Conservation (phyloP, 2,797 vertebrate genomes). For the Ceryle rudis region DNA sequence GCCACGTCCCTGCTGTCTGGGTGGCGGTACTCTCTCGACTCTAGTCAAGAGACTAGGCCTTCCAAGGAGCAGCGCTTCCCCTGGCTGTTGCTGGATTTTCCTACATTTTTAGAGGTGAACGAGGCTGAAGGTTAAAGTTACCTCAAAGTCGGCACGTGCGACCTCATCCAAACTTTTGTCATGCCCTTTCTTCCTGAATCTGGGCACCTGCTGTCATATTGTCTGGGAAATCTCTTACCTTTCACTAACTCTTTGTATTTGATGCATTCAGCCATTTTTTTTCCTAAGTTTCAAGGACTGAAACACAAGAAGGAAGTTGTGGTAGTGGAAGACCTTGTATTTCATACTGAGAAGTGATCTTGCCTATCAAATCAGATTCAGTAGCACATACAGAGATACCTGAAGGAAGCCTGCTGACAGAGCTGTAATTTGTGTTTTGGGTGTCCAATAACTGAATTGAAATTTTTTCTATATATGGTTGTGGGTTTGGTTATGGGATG, state of each 20-base stretch:
- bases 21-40: no score
- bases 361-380: not conserved
- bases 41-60: no score
- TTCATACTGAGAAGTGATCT: not conserved
- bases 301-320: not conserved
- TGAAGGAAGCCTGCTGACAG: accelerated
- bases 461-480: not conserved
- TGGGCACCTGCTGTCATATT: no score
- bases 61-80: not conserved
- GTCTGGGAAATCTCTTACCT: not conserved
- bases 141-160: accelerated
- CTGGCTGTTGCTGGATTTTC: not conserved
- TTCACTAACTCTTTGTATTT: not conserved
- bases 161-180: accelerated
- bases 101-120: accelerated
- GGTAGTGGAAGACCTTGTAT: not conserved
- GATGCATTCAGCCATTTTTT: not conserved
- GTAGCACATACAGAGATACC: not conserved
- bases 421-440: not conserved
- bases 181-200: not conserved
- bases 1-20: accelerated
- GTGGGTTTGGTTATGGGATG: not conserved
- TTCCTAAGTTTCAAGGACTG: not conserved
- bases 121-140: not conserved
- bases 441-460: not conserved